A percentile compares a stretch with the other conserved stretches of the same genome.
Evolutionary conservation across 2,113 vertebrate genomes (phyloP).

Genomic region (Sturnus vulgaris): DNA sequence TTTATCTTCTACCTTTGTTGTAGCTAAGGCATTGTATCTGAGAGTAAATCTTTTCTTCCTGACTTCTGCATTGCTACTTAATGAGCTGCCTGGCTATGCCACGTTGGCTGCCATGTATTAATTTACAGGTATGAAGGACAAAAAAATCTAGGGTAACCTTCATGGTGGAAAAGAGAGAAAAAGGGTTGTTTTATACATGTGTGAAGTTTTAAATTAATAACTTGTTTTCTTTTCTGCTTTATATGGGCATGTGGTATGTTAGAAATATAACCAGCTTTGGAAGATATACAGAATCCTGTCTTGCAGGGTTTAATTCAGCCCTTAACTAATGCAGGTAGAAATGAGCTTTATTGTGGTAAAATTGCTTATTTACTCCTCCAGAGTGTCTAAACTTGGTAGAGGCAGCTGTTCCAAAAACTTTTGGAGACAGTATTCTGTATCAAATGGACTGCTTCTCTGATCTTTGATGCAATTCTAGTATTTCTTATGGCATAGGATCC

Average conservation of each 20-base stretch:
- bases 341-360: background rate
- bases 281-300: background rate
- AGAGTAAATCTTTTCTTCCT: background rate
- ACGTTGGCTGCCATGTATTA: background rate
- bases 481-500: background rate
- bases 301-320: background rate
- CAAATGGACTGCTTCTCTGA: background rate
- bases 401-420: background rate
- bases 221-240: background rate
- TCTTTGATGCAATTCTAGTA: background rate
- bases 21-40: background rate
- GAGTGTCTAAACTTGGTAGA: background rate
- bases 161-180: background rate
- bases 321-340: background rate
- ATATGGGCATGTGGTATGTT: background rate
- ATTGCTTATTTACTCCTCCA: background rate
- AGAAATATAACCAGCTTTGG: background rate
- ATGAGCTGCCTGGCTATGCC: background rate
- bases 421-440: background rate
- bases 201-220: background rate
- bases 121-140: background rate
- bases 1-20: background rate
- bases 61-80: background rate
- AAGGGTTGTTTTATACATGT: background rate
- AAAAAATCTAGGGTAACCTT: background rate